Base-by-base conservation (phyloP, 1,140 invertebrate genomes). In the Leptinotarsa lineolata region DNA sequence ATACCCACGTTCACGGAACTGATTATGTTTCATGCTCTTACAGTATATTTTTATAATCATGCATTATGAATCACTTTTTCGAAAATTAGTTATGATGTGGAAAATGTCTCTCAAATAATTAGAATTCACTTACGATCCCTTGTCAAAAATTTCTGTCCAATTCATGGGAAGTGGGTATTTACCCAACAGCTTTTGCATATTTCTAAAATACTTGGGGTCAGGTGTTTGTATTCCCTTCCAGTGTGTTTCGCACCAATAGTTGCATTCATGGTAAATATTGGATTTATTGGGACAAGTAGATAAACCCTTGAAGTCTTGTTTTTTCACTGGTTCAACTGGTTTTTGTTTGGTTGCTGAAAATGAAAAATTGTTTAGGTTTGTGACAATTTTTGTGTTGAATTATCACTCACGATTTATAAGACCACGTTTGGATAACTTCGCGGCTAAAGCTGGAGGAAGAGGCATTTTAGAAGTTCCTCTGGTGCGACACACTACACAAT, bases 221-320 rank as follows among this genome's bases (percentile, higher is more conserved):
- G 94, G 93, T 78, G 91, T 88, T 44, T 86, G 76, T 72, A 90
- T 90, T 22, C 94, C 88, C 76, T 93, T 94, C 94, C 95, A 99
- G 64, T 91, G 89, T 81, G 95, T 93, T 70, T 93, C 91, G 86
- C 98, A 99, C 85, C 90, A 97, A 24, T 90, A 89, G 2, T 90
- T 90, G 85, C 98, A 99, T 75, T 95, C 92, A 83, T 99, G 98
- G 84, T 93, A 97, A 72, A 96, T 93, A 83, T 99, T 99, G 79
- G 90, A 94, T 85, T 97, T 98, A 83, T 99, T 99, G 3, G 98
- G 98, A 85, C 98, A 99, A 4, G 93, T 92, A 78, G 89, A 89
- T 77, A 91, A 91, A 44, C 88, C 87, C 78, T 88, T 88, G 30
- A 87, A 88, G 21, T 88, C 88, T 83, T 84, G 86, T 87, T 82